Evolutionary conservation across 2,888 invertebrate genomes (phyloP).

Genomic region (Tridacna gigas): DNA sequence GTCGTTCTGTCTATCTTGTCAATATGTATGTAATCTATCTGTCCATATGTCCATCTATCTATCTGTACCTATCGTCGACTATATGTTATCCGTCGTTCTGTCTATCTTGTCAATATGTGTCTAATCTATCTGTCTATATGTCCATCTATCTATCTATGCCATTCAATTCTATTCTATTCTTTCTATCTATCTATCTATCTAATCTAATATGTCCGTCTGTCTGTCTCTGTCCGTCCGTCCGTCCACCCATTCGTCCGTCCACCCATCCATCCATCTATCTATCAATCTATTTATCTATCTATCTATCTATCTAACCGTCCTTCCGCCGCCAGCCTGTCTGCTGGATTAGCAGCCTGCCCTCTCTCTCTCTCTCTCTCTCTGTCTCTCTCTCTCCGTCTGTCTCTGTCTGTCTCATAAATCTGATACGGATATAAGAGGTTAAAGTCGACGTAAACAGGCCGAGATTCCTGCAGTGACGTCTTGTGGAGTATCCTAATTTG

Average conservation of each 20-base stretch:
- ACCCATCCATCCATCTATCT: background rate
- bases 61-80: background rate
- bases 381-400: constrained; percentile 27
- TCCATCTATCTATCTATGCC: background rate
- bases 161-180: background rate
- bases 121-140: background rate
- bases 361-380: constrained; percentile 29
- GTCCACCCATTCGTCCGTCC: too few relatives aligned
- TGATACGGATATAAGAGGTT: too few relatives aligned
- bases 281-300: background rate
- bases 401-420: constrained; percentile 14
- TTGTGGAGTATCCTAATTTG: background rate
- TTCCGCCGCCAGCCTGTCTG: background rate
- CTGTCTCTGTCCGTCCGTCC: background rate
- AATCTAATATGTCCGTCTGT: background rate
- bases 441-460: too few relatives aligned
- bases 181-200: background rate
- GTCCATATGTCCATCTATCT: background rate
- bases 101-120: background rate
- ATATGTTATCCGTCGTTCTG: background rate
- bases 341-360: too few relatives aligned
- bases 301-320: background rate
- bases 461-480: too few relatives aligned
- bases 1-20: too few relatives aligned
- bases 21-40: too few relatives aligned